Conservation (phyloP, 2,797 vertebrate genomes). For the Cynodonichthys magdalenae region DNA sequence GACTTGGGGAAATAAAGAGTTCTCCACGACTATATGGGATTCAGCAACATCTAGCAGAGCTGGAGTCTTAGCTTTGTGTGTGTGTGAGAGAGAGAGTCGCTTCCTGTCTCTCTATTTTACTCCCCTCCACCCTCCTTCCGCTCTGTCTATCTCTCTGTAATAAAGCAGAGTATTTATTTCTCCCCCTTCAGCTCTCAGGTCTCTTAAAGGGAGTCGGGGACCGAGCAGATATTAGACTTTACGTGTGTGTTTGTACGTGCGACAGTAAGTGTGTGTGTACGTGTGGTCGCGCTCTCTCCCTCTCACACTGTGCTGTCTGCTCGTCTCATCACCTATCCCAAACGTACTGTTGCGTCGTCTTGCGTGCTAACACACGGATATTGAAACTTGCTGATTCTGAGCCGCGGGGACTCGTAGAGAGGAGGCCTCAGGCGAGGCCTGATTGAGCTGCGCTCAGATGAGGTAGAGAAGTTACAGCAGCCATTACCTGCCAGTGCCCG, state of each 20-base stretch:
- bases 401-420: slow-evolving; percentile 73
- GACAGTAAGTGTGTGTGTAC: slow-evolving; percentile 8
- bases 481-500: slow-evolving; percentile 76
- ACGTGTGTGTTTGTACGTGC: slow-evolving; percentile 44
- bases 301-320: slow-evolving; percentile 66
- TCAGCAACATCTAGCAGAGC: slow-evolving; percentile 63
- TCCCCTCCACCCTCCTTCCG: slow-evolving; percentile 35
- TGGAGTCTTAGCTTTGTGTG: slow-evolving; percentile 28
- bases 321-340: slow-evolving; percentile 77
- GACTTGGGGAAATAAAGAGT: slow-evolving; percentile 78
- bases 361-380: slow-evolving; percentile 76
- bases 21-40: slow-evolving; percentile 62
- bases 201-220: slow-evolving; percentile 79
- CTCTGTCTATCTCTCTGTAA: slow-evolving; percentile 74
- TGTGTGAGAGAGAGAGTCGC: slow-evolving; percentile 40
- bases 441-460: slow-evolving; percentile 78
- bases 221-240: slow-evolving; percentile 74
- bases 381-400: slow-evolving; percentile 80
- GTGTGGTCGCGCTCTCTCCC: slow-evolving; percentile 45
- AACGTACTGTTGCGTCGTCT: slow-evolving; percentile 76
- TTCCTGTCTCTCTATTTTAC: slow-evolving; percentile 60
- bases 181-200: slow-evolving; percentile 59
- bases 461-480: slow-evolving; percentile 80
- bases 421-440: slow-evolving; percentile 73
- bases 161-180: slow-evolving; percentile 84